Conservation (phyloP, 1,140 invertebrate genomes). For the Halictus rubicundus region DNA sequence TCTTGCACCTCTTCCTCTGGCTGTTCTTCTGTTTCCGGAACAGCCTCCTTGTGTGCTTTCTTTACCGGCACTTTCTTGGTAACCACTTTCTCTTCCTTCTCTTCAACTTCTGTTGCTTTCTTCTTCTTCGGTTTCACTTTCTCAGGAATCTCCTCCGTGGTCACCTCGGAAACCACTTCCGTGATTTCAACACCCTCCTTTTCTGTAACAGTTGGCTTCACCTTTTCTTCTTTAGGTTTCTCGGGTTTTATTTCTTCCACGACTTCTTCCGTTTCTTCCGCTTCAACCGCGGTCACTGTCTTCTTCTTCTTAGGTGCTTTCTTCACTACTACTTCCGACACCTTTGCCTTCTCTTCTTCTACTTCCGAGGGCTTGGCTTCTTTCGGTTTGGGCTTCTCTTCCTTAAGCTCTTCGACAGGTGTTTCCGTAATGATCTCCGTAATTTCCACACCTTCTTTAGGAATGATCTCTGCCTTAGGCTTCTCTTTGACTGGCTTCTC, state of each 20-base stretch:
- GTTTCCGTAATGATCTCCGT: slow-evolving; percentile 58
- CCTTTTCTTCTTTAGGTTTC: slow-evolving; percentile 40
- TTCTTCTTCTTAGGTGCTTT: slow-evolving; percentile 40
- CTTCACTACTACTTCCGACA: slow-evolving; percentile 38
- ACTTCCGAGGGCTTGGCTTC: slow-evolving; percentile 42
- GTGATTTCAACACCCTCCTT: slow-evolving; percentile 44
- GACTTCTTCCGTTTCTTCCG: slow-evolving; percentile 40
- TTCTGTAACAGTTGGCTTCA: slow-evolving; percentile 47
- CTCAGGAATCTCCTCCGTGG: slow-evolving; percentile 33
- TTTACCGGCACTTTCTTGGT: slow-evolving; percentile 44
- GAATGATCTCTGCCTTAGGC: slow-evolving; percentile 43
- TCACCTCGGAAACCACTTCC: slow-evolving; percentile 37
- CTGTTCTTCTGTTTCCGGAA: slow-evolving; percentile 60
- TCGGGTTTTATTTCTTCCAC: slow-evolving; percentile 48
- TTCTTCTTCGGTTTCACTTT: slow-evolving; percentile 38
- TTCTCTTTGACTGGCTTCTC: slow-evolving; percentile 58
- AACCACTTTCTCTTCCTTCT: slow-evolving; percentile 28
- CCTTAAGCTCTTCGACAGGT: slow-evolving; percentile 2
- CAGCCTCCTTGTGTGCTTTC: slow-evolving; percentile 52
- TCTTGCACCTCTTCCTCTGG: slow-evolving; percentile 58
- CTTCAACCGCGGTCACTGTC: slow-evolving; percentile 2
- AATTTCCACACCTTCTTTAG: slow-evolving; percentile 59
- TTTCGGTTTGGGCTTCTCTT: slow-evolving; percentile 45
- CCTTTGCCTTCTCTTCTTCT: slow-evolving; percentile 48
- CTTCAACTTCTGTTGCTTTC: slow-evolving; percentile 24